Evolutionary conservation across 2,113 vertebrate species (phyloP).

Genomic region (Periophthalmus modestus): DNA sequence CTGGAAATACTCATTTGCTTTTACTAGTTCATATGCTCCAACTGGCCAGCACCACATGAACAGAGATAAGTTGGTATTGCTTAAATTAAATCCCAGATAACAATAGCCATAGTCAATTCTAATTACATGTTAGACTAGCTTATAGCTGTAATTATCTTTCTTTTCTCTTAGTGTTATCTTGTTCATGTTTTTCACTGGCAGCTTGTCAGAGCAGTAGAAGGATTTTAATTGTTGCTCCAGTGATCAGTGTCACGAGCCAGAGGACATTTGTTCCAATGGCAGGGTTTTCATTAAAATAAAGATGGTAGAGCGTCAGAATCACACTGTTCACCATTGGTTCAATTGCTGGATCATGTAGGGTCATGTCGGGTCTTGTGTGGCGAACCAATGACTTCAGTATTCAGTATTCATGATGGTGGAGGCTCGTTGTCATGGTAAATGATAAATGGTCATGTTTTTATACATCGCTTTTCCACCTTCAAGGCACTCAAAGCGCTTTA

Average conservation of each 20-base stretch:
- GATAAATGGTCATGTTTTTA: too few species aligned
- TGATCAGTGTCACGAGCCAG: neutral
- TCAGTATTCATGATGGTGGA: too few species aligned
- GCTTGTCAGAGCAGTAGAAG: neutral
- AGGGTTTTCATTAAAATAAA: neutral
- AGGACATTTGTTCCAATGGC: neutral
- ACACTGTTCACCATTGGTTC: too few species aligned
- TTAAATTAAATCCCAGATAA: neutral
- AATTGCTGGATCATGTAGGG: too few species aligned
- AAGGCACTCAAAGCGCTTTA: too few species aligned
- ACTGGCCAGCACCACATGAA: neutral
- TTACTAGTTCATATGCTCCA: neutral
- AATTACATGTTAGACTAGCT: neutral
- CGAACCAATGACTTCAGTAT: too few species aligned
- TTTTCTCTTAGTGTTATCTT: neutral
- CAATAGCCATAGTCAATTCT: neutral
- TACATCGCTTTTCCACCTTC: too few species aligned
- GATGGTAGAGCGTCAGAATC: neutral
- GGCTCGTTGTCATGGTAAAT: too few species aligned
- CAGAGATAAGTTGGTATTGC: neutral
- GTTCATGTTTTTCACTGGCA: neutral
- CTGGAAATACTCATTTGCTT: neutral
- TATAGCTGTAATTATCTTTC: neutral
- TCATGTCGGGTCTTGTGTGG: too few species aligned
- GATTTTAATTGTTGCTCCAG: neutral